These are phyloP conservation scores for Agrochola litura DNA, from an alignment of 2,888 invertebrate species.

Conservation along the genomic window DNA sequence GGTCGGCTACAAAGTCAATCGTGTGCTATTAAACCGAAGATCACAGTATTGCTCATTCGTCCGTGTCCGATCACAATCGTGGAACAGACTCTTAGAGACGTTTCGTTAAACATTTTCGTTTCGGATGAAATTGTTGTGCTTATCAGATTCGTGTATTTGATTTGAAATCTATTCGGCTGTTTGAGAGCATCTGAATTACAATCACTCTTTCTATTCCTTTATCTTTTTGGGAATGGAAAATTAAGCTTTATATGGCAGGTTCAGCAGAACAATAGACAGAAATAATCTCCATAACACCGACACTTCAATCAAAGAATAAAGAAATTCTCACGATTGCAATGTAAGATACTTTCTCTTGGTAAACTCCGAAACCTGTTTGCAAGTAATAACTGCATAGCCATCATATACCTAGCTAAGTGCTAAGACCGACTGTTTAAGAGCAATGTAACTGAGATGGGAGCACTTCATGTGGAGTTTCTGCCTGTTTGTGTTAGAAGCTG, in stretches of 20 bases:
- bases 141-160: conserved; percentile 20
- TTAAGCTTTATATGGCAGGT: conserved; percentile 7
- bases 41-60: conserved; percentile 43
- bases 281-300: conserved; percentile 33
- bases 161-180: conserved; percentile 4
- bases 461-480: conserved; percentile 25
- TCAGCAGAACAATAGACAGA: conserved; percentile 43
- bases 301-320: conserved; percentile 51
- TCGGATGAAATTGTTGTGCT: conserved; percentile 15
- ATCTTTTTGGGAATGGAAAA: conserved; percentile 1
- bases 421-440: conserved; percentile 48
- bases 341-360: conserved; percentile 66
- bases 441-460: conserved; percentile 34
- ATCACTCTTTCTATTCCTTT: background rate
- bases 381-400: conserved; percentile 59
- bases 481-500: conserved; percentile 21
- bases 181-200: background rate
- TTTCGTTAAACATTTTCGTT: conserved; percentile 32
- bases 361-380: conserved; percentile 61
- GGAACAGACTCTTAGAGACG: conserved; percentile 21
- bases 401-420: conserved; percentile 35
- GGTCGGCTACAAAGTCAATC: conserved; percentile 8
- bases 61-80: conserved; percentile 52
- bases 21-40: conserved; percentile 47
- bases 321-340: conserved; percentile 47